Base-by-base conservation (phyloP, 37 sponge, comb jelly and placozoan genomes). In the Mnemiopsis leidyi region DNA sequence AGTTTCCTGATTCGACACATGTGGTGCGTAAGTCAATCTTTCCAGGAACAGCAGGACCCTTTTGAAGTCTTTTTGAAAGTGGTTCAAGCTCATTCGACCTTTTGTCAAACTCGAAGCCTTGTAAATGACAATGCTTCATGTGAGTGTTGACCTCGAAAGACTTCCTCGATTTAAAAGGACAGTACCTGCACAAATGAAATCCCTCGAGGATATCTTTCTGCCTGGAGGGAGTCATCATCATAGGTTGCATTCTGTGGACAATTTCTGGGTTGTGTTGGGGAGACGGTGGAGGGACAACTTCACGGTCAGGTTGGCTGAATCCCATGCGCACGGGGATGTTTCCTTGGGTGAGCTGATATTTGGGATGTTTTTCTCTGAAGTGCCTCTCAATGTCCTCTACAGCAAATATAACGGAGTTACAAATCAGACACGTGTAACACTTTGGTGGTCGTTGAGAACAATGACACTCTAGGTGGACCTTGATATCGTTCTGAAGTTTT, bases 361-460 rank as follows among this genome's bases (percentile, higher is more conserved):
- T 28, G 79, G 79, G 79, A 37, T 85, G 90, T 3, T 16, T 39
- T 0, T 40, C 23, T 13, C 25, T 25, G 23, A 39, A 85, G 35
- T 85, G 90, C 0, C 7, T 18, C 36, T 23, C 61, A n/a, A 85
- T 85, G 20, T 85, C 90, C 24, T 40, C 5, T 23, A 29, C 48
- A 26, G 25, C 20, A 25, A 28, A 85, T 37, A 85, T 38, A n/a
- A 85, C 48, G 39, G 24, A 0, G 61, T 39, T 85, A 21, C 90
- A 85, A 18, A 85, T 0, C 38, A 39, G 36, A 40, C 90, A 85
- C 1, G 90, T 32, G 61, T 32, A 85, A 23, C 90, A 85, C 30
- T 85, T 85, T 33, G 25, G 40, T 7, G 90, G 90, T 26, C 90
- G 90, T 0, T 21, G 21, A 23, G 32, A 1, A 40, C 90, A 85